These are phyloP conservation scores for Caranx ignobilis DNA, from an alignment of 2,113 vertebrate genomes.

Conservation along the genomic window DNA sequence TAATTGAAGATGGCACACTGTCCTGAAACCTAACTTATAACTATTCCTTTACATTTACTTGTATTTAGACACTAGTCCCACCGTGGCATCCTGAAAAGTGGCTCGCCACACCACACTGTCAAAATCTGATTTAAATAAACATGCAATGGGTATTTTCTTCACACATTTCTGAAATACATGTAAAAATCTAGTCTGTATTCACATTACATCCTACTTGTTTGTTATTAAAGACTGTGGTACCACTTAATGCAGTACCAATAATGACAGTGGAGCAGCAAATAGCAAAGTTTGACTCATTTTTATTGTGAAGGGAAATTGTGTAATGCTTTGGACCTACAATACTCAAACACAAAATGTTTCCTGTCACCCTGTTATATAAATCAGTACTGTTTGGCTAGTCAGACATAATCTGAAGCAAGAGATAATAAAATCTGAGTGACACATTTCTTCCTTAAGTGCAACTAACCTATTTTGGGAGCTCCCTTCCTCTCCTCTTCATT, in stretches of 20 bases:
- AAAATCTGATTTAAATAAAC: too few species aligned
- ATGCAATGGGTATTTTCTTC: too few species aligned
- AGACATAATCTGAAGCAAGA: background rate
- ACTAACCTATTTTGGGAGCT: slow-evolving; percentile 84
- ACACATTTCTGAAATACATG: too few species aligned
- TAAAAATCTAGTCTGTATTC: too few species aligned
- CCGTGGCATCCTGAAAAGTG: too few species aligned
- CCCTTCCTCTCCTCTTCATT: slow-evolving; percentile 79
- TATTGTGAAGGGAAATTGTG: background rate
- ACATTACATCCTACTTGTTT: background rate
- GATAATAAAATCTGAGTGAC: background rate
- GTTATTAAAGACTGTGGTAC: background rate
- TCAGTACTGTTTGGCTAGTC: background rate
- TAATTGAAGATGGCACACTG: too few species aligned
- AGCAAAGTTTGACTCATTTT: background rate
- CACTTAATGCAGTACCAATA: too few species aligned
- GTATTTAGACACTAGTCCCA: too few species aligned
- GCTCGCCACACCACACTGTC: too few species aligned
- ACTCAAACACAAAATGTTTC: background rate
- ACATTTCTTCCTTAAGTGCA: background rate
- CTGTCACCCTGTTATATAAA: background rate
- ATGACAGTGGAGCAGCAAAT: background rate
- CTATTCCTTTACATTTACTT: too few species aligned
- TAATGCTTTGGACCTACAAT: background rate
- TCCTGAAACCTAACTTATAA: too few species aligned